These are phyloP conservation scores for Drosophila sp. DNA, from an alignment of 1,140 invertebrate genomes.

Conservation along the genomic window DNA sequence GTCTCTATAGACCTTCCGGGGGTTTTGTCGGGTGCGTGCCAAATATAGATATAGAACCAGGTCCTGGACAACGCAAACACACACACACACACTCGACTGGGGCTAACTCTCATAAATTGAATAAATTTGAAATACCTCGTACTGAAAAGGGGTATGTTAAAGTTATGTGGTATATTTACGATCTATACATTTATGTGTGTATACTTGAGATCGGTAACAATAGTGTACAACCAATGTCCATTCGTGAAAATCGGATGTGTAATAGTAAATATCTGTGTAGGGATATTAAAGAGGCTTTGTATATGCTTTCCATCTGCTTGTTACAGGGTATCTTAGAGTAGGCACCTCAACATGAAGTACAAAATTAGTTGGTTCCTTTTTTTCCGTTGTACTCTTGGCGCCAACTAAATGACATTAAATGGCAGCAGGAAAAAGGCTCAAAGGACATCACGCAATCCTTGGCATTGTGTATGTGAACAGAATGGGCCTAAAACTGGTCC, in stretches of 20 bases:
- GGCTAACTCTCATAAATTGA: conserved; percentile 59
- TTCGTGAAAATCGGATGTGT: too few species aligned
- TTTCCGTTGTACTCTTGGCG: conserved; percentile 58
- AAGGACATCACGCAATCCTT: conserved; percentile 36
- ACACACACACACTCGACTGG: conserved; percentile 18
- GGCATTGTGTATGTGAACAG: conserved; percentile 11
- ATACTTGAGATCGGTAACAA: too few species aligned
- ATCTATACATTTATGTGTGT: too few species aligned
- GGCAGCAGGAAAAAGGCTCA: conserved; percentile 32
- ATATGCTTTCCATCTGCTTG: too few species aligned
- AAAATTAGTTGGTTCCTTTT: conserved; percentile 34
- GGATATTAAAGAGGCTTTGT: too few species aligned
- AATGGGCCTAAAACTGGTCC: not conserved
- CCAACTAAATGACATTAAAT: conserved; percentile 66
- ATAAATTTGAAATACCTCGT: conserved; percentile 22
- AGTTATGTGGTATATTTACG: not conserved
- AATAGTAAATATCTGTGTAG: too few species aligned
- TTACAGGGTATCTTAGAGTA: too few species aligned
- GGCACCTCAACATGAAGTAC: too few species aligned
- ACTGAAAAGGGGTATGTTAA: not conserved
- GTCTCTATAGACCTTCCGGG: too few species aligned
- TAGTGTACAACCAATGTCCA: too few species aligned
- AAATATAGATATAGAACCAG: conserved; percentile 77
- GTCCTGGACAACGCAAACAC: conserved; percentile 51
- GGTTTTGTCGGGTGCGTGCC: conserved; percentile 53